Evolutionary conservation across 2,113 vertebrate species (phyloP).

Genomic region (Leptobrachium leishanense): DNA sequence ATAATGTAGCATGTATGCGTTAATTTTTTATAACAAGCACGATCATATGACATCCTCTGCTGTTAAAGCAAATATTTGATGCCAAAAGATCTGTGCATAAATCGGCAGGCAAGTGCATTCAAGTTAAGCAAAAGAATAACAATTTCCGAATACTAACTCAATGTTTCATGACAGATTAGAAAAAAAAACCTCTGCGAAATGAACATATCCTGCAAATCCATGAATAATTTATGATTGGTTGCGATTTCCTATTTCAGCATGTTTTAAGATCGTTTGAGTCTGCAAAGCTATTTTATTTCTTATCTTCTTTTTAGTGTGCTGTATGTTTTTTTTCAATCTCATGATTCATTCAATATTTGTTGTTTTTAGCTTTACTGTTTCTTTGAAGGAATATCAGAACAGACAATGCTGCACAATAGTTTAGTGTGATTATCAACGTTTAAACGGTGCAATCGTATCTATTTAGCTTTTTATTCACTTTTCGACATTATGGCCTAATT

Average conservation of each 20-base stretch:
- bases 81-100: slow-evolving; percentile 27
- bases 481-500: no score
- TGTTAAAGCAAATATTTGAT: not conserved
- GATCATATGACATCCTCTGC: slow-evolving; percentile 21
- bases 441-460: no score
- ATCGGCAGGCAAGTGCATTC: slow-evolving; percentile 8
- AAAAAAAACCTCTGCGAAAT: no score
- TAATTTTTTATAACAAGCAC: slow-evolving; percentile 27
- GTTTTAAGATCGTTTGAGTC: not conserved
- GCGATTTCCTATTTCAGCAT: not conserved
- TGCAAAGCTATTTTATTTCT: not conserved
- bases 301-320: no score
- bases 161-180: no score
- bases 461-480: no score
- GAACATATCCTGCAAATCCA: not conserved
- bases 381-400: no score
- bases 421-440: no score
- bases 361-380: no score
- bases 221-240: not conserved
- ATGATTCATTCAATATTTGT: no score
- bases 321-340: not conserved
- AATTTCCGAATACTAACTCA: no score
- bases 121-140: slow-evolving; percentile 10
- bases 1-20: slow-evolving; percentile 20
- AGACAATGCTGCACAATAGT: no score